Evolutionary conservation across 1,140 invertebrate genomes (phyloP).

Genomic region (Drosophila virilis): DNA sequence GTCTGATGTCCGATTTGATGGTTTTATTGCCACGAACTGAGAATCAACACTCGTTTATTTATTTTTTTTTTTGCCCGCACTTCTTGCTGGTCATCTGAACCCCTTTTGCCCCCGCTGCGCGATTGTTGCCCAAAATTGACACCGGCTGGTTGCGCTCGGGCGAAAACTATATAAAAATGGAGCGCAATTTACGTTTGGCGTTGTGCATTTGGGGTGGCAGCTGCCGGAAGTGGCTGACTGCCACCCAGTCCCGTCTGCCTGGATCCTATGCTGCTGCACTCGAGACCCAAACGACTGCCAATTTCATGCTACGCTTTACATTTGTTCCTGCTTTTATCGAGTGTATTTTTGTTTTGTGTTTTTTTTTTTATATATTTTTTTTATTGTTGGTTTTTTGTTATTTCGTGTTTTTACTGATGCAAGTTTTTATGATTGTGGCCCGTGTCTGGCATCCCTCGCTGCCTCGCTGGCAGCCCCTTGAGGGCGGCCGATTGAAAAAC

Average conservation of each 20-base stretch:
- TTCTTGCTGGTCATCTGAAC: constrained; percentile 5
- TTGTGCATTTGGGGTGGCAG: constrained; percentile 23
- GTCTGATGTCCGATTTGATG: neutral
- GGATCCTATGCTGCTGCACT: neutral
- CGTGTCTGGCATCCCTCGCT: constrained; percentile 10
- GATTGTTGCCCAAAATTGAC: constrained; percentile 59
- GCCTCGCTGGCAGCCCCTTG: neutral
- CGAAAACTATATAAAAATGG: constrained; percentile 73
- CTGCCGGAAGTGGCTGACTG: constrained; percentile 31
- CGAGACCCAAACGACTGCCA: constrained; percentile 52
- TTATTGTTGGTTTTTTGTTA: neutral
- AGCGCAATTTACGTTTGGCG: constrained; percentile 61
- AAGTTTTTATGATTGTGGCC: constrained; percentile 5
- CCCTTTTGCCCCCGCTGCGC: neutral
- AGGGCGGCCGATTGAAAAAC: neutral
- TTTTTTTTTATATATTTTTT: constrained; percentile 9
- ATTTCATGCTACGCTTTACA: constrained; percentile 66
- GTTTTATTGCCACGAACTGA: neutral
- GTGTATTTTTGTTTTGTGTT: too few species aligned
- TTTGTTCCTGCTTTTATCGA: constrained; percentile 16
- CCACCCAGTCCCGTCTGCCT: neutral
- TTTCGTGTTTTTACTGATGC: constrained; percentile 1
- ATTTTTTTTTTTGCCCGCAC: constrained; percentile 1
- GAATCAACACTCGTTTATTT: constrained; percentile 8
- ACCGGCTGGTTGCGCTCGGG: constrained; percentile 53